Percentiles rank a stretch among this genome's conserved stretches.
These are phyloP conservation scores for Danio aesculapii DNA, from an alignment of 2,797 vertebrate species.

Conservation along the genomic window DNA sequence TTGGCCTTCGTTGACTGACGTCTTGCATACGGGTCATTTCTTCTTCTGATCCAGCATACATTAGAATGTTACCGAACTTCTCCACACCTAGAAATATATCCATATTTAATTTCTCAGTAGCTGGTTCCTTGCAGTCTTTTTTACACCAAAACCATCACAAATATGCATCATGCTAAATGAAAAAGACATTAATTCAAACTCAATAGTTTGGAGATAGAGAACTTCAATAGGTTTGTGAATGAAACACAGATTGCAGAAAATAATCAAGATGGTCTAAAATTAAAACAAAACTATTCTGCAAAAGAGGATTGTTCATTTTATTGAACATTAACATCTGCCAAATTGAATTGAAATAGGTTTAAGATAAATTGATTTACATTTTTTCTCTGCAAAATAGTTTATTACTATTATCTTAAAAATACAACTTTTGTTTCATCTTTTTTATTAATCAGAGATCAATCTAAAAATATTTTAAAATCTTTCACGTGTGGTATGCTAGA, in stretches of 20 bases:
- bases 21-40: conserved; percentile 19
- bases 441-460: too few species aligned
- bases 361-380: too few species aligned
- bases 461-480: too few species aligned
- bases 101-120: neutral
- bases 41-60: conserved; percentile 58
- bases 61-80: conserved; percentile 57
- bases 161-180: neutral
- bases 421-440: too few species aligned
- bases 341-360: too few species aligned
- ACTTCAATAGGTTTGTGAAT: neutral
- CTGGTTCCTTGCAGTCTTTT: neutral
- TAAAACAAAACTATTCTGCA: neutral
- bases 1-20: conserved; percentile 21
- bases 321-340: too few species aligned
- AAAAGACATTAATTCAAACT: neutral
- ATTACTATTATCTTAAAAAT: too few species aligned
- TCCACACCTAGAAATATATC: conserved; percentile 50
- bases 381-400: too few species aligned
- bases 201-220: neutral
- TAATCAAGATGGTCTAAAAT: neutral
- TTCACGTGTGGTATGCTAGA: too few species aligned
- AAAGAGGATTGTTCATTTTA: neutral
- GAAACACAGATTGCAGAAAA: neutral
- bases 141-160: neutral